Conservation (phyloP, 2,113 vertebrate species). For the Pantherophis guttatus region DNA sequence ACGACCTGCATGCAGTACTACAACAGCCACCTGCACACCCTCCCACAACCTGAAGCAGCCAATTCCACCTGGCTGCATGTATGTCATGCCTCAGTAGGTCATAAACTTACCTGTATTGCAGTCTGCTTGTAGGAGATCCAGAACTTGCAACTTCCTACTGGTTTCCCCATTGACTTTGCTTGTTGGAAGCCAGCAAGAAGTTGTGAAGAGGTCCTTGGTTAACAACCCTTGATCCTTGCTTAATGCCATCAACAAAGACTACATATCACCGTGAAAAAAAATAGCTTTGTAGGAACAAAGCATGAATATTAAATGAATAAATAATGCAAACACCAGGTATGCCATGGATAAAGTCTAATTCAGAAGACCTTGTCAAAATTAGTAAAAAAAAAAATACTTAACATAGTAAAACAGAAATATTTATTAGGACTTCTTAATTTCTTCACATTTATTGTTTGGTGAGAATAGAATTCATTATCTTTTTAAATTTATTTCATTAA, state of each 20-base stretch:
- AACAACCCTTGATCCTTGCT: not conserved
- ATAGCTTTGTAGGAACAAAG: not conserved
- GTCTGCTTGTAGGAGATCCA: not conserved
- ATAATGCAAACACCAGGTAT: not conserved
- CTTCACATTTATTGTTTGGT: not conserved
- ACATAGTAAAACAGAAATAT: not conserved
- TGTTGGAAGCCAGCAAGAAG: not conserved
- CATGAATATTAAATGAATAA: not conserved
- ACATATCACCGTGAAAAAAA: not conserved
- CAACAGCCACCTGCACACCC: not conserved
- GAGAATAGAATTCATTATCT: not conserved
- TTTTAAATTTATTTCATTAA: not conserved
- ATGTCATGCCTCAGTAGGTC: not conserved
- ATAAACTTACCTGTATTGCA: not conserved
- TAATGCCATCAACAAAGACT: not conserved
- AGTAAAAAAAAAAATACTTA: not conserved
- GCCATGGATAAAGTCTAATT: not conserved
- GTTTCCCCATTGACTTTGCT: not conserved
- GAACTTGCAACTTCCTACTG: not conserved
- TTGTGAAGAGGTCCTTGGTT: not conserved
- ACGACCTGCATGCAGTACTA: too few species aligned
- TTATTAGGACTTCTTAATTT: not conserved
- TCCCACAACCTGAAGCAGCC: not conserved
- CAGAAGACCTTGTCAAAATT: not conserved
- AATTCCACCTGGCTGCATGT: not conserved